Evolutionary conservation across 1,140 invertebrate genomes (phyloP), one percentile per base, ranked within the genome.

Genomic region (Dendrolimus kikuchii): DNA sequence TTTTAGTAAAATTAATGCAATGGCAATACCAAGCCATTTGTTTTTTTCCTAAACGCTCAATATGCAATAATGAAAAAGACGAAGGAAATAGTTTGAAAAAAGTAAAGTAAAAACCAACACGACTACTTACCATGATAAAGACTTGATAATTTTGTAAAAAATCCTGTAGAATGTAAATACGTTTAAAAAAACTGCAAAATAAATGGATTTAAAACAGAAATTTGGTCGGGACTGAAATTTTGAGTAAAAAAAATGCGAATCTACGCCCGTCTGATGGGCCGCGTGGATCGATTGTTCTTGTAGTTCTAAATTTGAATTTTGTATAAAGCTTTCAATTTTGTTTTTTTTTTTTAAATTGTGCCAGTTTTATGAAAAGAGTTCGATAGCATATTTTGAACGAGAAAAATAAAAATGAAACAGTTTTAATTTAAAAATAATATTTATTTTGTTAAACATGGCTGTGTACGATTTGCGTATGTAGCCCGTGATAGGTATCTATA

Each of bases 151-250:
- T 85, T 82, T 66, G 68, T 54, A 40, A 51, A 64, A n/a, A 58
- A 57, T 59, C 46, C 53, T 47, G 48, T 50, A 72, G 69, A 74
- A 77, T 77, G 71, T 53, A 68, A 66, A 64, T 69, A 73, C 60
- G 69, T 68, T 63, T 71, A 75, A 77, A 73, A 76, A 65, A 64
- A 58, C 40, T 64, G 60, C 59, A 68, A 65, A 69, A 60, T 68
- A 75, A 75, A 73, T 59, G 57, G 64, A 58, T 68, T 71, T 44
- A 41, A 9, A 76, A 82, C 79, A 77, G 81, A 80, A 82, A 85
- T 80, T 80, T 74, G 54, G 56, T 55, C 44, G 51, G 52, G 66
- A 80, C 75, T 69, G 57, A 77, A 82, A 80, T 80, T 85, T 82
- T 64, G 77, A 82, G 77, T 75, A 75, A 74, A 53, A 64, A 71